These are phyloP conservation scores for Rhadinocentrus ornatus DNA, from an alignment of 2,797 vertebrate genomes.

Conservation along the genomic window DNA sequence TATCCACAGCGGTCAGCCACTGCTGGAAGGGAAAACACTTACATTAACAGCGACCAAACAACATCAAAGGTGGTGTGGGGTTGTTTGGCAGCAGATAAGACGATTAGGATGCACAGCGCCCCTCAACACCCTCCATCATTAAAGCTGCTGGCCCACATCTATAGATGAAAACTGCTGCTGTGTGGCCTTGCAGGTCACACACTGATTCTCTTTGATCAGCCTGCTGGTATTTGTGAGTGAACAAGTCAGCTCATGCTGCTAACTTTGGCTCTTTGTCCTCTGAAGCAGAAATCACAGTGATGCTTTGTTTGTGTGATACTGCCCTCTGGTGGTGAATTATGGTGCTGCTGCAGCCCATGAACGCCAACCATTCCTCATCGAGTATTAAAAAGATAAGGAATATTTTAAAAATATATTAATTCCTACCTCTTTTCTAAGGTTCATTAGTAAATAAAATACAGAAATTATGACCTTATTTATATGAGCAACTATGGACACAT, in stretches of 20 bases:
- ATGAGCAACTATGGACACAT: too few species aligned
- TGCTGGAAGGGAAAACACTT: slow-evolving; percentile 31
- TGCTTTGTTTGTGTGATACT: slow-evolving; percentile 39
- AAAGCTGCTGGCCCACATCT: slow-evolving; percentile 56
- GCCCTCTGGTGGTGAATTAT: slow-evolving; percentile 63
- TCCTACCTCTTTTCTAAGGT: too few species aligned
- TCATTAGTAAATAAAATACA: too few species aligned
- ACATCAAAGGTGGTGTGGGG: slow-evolving; percentile 54
- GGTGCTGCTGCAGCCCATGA: background rate
- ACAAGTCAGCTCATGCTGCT: slow-evolving; percentile 58
- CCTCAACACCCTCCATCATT: slow-evolving; percentile 46
- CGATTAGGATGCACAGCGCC: slow-evolving; percentile 35
- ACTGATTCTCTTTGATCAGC: slow-evolving; percentile 48
- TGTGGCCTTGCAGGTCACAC: slow-evolving; percentile 38
- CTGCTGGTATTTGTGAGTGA: slow-evolving; percentile 43
- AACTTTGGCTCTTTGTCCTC: slow-evolving; percentile 49
- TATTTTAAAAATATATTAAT: too few species aligned
- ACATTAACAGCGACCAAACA: slow-evolving; percentile 40
- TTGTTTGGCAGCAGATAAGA: slow-evolving; percentile 61
- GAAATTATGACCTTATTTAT: too few species aligned
- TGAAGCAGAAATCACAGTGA: background rate
- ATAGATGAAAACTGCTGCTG: slow-evolving; percentile 38
- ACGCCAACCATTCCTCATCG: background rate
- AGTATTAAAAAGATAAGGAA: too few species aligned
- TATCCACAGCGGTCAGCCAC: slow-evolving; percentile 24